Base-by-base conservation (phyloP, 2,797 vertebrate species). In the Haliaeetus vocifer region DNA sequence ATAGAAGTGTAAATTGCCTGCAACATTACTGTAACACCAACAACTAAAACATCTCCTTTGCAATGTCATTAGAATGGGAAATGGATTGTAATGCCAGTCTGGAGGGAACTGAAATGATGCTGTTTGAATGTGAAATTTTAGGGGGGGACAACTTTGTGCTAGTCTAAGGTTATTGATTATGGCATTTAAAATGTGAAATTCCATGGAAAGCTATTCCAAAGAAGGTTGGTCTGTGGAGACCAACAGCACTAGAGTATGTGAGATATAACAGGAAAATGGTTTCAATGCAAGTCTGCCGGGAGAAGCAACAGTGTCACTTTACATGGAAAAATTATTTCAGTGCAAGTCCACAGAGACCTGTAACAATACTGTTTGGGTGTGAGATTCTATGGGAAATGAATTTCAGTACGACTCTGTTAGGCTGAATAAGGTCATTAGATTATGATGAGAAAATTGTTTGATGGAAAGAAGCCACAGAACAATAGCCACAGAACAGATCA, bases 371-470 rank as follows among this genome's bases (percentile, higher is more conserved):
- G 33, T 68, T 94, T 83, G 92, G 68, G 77, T 86, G 81, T 91
- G 96, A 96, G 88, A 91, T 70, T 93, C 86, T 87, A 76, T 81
- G 81, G 79, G 84, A 94, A 95, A 83, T 47, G 35, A 86, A 58
- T 95, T 87, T 79, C 84, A 83, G 55, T 92, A 92, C 79, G 62
- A 40, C 42, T 89, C n/a, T 93, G 58, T 50, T 84, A 65, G 79
- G 53, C 77, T 29, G 13, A 92, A 66, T 90, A 91, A 96, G 81
- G 45, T 83, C 79, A 85, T 94, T 94, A 92, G 90, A 92, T 91
- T 82, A 76, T 71, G 59, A 95, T 59, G 80, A 92, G 91, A 86
- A 94, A 88, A 88, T 80, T 85, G 70, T 88, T 92, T 96, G 93
- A 75, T 72, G 66, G 80, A 66, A 88, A 71, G 71, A 86, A 59